Evolutionary conservation across 2,797 vertebrate genomes (phyloP).

Genomic region (Vespertilio murinus): DNA sequence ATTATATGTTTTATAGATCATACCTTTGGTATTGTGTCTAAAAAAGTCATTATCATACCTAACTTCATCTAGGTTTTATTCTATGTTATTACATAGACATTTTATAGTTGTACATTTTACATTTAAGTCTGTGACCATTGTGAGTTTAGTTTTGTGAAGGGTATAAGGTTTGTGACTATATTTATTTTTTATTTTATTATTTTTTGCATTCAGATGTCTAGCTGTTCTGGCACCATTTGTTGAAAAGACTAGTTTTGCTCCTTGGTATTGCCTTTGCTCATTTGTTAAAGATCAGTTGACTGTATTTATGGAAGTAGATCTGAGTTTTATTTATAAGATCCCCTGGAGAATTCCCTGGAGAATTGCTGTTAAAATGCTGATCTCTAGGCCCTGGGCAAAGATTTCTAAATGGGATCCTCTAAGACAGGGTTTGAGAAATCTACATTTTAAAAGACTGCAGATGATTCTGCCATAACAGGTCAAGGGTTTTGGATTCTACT

Average conservation of each 20-base stretch:
- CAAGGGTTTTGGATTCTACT: conserved; percentile 2
- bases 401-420: not conserved
- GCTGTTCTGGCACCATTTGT: not conserved
- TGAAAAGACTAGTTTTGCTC: not conserved
- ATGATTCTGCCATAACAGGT: not conserved
- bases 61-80: not conserved
- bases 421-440: not conserved
- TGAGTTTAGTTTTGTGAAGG: not conserved
- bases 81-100: not conserved
- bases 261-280: not conserved
- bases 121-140: not conserved
- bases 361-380: conserved; percentile 15
- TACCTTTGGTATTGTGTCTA: not conserved
- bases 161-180: not conserved
- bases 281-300: not conserved
- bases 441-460: not conserved
- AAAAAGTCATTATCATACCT: not conserved
- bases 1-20: not conserved
- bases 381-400: not conserved
- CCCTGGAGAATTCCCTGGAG: not conserved
- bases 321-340: not conserved
- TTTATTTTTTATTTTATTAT: not conserved
- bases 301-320: not conserved
- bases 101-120: not conserved
- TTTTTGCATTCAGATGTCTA: not conserved